Evolutionary conservation across 2,888 invertebrate genomes (phyloP).

Genomic region (Sarcophaga carnaria): DNA sequence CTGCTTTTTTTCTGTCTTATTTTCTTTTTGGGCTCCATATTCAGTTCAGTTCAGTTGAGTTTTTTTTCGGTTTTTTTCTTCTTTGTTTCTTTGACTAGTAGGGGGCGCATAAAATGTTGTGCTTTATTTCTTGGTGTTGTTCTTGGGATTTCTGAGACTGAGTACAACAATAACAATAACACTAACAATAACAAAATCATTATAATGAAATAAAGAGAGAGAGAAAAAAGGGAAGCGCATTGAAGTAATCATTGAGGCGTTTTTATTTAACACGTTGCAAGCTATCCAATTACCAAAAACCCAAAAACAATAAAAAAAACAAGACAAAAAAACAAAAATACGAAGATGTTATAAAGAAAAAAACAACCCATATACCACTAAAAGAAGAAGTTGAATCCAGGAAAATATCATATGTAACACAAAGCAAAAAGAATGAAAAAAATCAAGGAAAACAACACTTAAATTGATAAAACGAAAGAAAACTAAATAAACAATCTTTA

Average conservation of each 20-base stretch:
- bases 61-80: conserved; percentile 16
- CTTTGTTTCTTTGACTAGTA: conserved; percentile 53
- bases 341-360: background rate
- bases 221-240: conserved; percentile 74
- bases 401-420: conserved; percentile 44
- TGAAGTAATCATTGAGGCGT: conserved; percentile 77
- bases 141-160: background rate
- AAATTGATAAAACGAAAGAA: background rate
- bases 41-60: conserved; percentile 9
- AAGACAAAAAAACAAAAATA: background rate
- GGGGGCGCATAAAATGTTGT: conserved; percentile 66
- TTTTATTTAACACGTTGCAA: conserved; percentile 76
- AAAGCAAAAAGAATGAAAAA: background rate
- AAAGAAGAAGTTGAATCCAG: conserved; percentile 38
- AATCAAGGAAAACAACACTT: background rate
- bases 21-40: conserved; percentile 31
- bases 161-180: no score
- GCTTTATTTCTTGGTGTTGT: conserved; percentile 27
- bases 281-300: conserved; percentile 77
- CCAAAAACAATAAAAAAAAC: conserved; percentile 60
- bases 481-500: background rate
- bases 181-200: conserved; percentile 69
- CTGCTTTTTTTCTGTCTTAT: conserved; percentile 6
- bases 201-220: conserved; percentile 63
- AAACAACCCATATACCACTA: conserved; percentile 7